Conservation (phyloP, 2,113 vertebrate species). For the Aleadryas rufinucha region DNA sequence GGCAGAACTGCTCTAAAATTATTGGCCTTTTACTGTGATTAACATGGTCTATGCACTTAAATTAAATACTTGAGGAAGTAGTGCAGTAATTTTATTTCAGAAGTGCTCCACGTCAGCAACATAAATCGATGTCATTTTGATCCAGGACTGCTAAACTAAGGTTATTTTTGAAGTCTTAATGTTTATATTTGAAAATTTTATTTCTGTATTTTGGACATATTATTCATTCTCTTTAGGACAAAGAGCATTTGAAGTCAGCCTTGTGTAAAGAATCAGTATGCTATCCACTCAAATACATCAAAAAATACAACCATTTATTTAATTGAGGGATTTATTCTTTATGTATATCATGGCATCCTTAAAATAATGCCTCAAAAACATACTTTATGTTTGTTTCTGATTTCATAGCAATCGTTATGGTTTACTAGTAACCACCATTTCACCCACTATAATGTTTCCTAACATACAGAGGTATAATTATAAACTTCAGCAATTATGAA, state of each 20-base stretch:
- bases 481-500: not conserved
- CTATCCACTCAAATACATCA: not conserved
- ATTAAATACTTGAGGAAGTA: not conserved
- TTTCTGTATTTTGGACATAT: not conserved
- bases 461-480: not conserved
- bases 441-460: not conserved
- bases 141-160: not conserved
- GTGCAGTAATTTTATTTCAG: not conserved
- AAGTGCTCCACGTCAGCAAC: not conserved
- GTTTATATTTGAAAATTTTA: not conserved
- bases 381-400: not conserved
- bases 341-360: not conserved
- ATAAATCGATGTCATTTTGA: not conserved
- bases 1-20: not conserved
- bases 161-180: not conserved
- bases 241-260: not conserved
- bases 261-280: not conserved
- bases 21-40: not conserved
- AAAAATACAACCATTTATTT: not conserved
- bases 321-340: not conserved
- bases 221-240: not conserved
- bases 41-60: not conserved
- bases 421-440: not conserved
- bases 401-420: not conserved
- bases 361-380: not conserved